Evolutionary conservation across 1,140 invertebrate genomes (phyloP), one percentile per base, ranked within the genome.

Genomic region (Venturia canescens): DNA sequence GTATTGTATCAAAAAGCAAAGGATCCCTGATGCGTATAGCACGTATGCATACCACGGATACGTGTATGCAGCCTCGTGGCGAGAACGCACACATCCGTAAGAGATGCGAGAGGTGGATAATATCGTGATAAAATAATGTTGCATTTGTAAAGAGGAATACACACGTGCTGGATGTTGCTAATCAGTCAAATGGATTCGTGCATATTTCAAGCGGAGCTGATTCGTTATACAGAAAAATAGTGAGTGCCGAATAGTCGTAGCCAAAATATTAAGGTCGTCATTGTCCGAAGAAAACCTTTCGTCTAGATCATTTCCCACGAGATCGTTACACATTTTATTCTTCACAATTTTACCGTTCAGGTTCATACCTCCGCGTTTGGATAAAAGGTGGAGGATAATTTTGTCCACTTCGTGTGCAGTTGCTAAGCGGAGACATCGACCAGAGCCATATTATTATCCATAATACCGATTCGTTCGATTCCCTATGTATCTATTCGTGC

Each of bases 381-480:
- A 57, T 57, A 18, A 5, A 4, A 21, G 18, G 21, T 5, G 9
- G 53, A 57, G 21, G 21, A 57, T 5, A 57, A n/a, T 57, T 7
- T 44, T 57, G 53, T 57, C 53, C 18, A 57, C 21, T 66, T 27
- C 3, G 27, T 66, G 23, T 66, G 60, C 60, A 66, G 21, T 29
- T 27, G 9, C 60, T 48, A 48, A 16, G 71, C 67, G 48, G n/a
- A 78, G 80, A 83, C 82, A 74, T 76, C 53, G 74, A 63, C 80
- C 79, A 67, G 83, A 79, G 80, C 77, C 87, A 88, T 89, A 88
- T 84, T 83, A 88, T 91, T 91, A 89, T 80, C 88, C 84, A 81
- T 87, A 88, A 89, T 91, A 86, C 83, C 80, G 79, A 80, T 82
- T 84, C 84, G 84, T 80, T 87, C 82, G 83, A 80, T 86, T 85